A percentile compares a stretch with the other conserved stretches of the same genome.
Evolutionary conservation across 2,797 vertebrate species (phyloP).

Genomic region (Clamator glandarius): DNA sequence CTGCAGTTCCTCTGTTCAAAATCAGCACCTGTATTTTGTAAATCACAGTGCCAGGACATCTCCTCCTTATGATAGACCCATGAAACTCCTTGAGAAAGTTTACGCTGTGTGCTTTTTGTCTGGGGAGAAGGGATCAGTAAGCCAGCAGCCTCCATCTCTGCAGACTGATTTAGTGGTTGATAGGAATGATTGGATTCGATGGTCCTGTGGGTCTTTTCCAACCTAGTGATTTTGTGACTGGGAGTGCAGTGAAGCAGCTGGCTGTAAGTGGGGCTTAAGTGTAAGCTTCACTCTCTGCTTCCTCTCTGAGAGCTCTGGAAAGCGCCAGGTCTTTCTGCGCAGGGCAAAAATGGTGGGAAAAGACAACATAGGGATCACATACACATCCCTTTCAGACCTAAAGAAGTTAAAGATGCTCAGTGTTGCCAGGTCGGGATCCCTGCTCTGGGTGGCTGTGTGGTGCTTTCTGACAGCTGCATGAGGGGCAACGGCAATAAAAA

Average conservation of each 20-base stretch:
- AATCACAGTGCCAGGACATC: background rate
- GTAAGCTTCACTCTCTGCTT: background rate
- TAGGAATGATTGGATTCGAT: no score
- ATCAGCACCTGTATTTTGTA: background rate
- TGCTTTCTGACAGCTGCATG: background rate
- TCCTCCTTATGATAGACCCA: accelerated
- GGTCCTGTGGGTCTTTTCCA: no score
- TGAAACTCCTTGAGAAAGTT: background rate
- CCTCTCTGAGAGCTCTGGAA: background rate
- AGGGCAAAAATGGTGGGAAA: background rate
- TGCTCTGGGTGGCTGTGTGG: background rate
- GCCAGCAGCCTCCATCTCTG: background rate
- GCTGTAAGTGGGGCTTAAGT: background rate
- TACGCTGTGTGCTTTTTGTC: background rate
- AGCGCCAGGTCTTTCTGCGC: background rate
- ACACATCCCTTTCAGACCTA: background rate
- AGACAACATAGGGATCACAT: background rate
- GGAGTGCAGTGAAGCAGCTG: background rate
- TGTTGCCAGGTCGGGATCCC: background rate
- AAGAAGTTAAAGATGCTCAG: background rate
- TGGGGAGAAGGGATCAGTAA: background rate
- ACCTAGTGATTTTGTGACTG: no score
- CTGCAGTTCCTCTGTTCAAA: background rate
- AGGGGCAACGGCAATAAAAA: background rate
- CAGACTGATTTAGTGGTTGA: no score